Percentiles rank a stretch among this genome's conserved stretches.
These are phyloP conservation scores for Chymomyza fuscimana DNA, from an alignment of 2,888 invertebrate genomes.

Conservation along the genomic window DNA sequence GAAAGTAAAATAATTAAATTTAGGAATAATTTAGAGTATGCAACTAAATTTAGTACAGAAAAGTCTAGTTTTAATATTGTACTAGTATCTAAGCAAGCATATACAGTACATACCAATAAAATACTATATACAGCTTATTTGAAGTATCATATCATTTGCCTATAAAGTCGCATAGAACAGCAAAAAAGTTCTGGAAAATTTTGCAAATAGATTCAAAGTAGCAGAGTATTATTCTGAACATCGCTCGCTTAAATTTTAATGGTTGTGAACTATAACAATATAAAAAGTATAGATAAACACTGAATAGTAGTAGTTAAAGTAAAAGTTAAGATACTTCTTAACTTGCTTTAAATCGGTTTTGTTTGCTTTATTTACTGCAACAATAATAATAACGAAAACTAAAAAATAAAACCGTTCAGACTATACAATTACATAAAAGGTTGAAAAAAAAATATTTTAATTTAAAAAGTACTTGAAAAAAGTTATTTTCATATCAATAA, in stretches of 20 bases:
- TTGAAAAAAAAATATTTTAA: too few relatives aligned
- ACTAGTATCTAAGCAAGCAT: background rate
- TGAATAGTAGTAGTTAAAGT: background rate
- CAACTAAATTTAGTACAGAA: background rate
- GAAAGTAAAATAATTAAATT: background rate
- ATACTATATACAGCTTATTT: background rate
- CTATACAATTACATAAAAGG: too few relatives aligned
- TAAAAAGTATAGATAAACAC: slow-evolving; percentile 12
- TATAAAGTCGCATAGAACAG: background rate
- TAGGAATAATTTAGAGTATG: background rate
- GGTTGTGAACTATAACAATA: slow-evolving; percentile 73
- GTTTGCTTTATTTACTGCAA: background rate
- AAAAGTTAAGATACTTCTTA: slow-evolving; percentile 8
- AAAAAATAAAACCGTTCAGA: too few relatives aligned
- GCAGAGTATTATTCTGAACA: slow-evolving; percentile 37
- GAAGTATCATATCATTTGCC: background rate
- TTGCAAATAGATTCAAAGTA: slow-evolving; percentile 12
- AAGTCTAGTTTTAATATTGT: background rate
- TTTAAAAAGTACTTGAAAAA: too few relatives aligned
- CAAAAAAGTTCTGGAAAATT: background rate
- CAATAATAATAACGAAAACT: background rate
- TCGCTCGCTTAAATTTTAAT: slow-evolving; percentile 79
- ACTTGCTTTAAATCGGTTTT: background rate
- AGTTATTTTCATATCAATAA: too few relatives aligned
- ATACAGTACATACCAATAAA: background rate